Evolutionary conservation across 1,140 invertebrate genomes (phyloP).

Genomic region (Gryon sp.): DNA sequence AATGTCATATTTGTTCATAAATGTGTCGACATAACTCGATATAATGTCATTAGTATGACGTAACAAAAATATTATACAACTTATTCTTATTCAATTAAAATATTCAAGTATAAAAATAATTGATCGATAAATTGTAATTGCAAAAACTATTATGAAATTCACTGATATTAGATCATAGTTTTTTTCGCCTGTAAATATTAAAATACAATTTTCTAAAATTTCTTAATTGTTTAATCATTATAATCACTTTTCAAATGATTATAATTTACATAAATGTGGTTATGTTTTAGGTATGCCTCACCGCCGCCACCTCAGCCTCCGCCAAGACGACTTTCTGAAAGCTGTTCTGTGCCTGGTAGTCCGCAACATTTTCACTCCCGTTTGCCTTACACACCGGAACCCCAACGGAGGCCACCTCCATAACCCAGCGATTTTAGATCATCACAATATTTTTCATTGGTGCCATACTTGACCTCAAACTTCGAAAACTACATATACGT

Average conservation of each 20-base stretch:
- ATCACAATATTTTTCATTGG: conserved; percentile 66
- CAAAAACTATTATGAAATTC: no score
- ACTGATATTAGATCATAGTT: no score
- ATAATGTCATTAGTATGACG: no score
- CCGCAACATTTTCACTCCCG: conserved; percentile 84
- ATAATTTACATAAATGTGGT: not conserved
- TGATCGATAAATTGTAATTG: no score
- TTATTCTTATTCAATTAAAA: no score
- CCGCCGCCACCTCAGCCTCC: conserved; percentile 85
- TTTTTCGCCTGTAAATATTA: no score
- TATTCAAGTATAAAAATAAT: no score
- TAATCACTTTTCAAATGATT: not conserved
- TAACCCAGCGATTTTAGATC: conserved; percentile 72
- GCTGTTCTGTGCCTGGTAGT: conserved; percentile 84
- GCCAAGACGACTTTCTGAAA: conserved; percentile 82
- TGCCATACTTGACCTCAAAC: conserved; percentile 70
- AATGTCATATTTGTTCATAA: no score
- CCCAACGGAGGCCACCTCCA: conserved; percentile 83
- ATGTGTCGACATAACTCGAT: no score
- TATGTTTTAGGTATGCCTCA: conserved; percentile 81
- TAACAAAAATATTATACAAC: no score
- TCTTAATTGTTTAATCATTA: not conserved
- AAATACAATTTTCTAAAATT: no score
- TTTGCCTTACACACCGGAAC: conserved; percentile 86
- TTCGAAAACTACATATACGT: conserved; percentile 37